A percentile compares a stretch with the other conserved stretches of the same genome.
Evolutionary conservation across 2,797 vertebrate species (phyloP).

Genomic region (Artibeus jamaicensis): DNA sequence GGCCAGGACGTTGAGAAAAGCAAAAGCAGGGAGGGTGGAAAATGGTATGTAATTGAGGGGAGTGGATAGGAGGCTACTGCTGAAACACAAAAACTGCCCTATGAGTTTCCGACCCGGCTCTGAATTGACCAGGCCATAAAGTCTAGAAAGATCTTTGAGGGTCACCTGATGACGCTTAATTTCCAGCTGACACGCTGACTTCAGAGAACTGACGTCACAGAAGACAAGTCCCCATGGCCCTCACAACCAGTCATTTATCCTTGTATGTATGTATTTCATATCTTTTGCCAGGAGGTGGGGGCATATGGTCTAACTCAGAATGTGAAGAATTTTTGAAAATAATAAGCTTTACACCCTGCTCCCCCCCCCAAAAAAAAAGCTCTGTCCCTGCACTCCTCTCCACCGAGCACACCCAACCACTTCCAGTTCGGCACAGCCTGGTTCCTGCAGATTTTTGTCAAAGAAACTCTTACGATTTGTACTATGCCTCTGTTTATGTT

Average conservation of each 20-base stretch:
- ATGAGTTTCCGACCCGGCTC: neutral
- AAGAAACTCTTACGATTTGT: neutral
- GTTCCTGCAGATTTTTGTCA: neutral
- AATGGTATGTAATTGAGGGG: accelerated
- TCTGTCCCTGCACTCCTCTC: neutral
- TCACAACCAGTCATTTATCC: neutral
- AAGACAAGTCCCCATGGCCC: neutral
- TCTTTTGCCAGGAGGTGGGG: neutral
- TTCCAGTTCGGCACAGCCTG: neutral
- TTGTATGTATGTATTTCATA: neutral
- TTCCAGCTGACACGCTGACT: neutral
- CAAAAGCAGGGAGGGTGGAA: neutral
- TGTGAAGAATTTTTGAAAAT: neutral
- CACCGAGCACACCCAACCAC: too few relatives aligned
- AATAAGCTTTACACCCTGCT: neutral
- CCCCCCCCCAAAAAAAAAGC: too few relatives aligned
- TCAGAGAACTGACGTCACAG: neutral
- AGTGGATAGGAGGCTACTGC: neutral
- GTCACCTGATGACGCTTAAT: neutral
- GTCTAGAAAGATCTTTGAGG: neutral
- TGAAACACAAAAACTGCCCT: neutral
- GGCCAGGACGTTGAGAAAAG: neutral
- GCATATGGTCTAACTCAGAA: neutral
- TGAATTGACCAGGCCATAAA: neutral
- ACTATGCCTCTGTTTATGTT: neutral